Evolutionary conservation across 1,140 invertebrate species (phyloP).

Genomic region (Musca vetustissima): DNA sequence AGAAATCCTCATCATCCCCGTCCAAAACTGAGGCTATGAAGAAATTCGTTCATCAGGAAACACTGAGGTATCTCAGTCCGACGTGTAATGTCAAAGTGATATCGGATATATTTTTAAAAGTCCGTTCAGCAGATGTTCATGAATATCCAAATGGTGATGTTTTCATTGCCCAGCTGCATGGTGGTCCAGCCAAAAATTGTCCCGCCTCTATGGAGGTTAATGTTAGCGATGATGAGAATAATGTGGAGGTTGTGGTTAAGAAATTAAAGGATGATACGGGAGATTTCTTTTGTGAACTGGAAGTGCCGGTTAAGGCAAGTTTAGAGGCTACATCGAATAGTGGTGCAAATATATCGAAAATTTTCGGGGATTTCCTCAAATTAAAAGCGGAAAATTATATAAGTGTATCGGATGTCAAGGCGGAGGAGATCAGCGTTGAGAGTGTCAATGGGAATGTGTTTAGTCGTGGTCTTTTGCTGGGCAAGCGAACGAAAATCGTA

Average conservation of each 20-base stretch:
- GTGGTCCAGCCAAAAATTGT: slow-evolving; percentile 37
- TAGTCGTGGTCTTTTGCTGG: slow-evolving; percentile 42
- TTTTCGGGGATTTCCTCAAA: slow-evolving; percentile 39
- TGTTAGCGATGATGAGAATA: slow-evolving; percentile 36
- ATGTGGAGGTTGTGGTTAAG: slow-evolving; percentile 39
- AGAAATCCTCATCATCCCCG: too few relatives aligned
- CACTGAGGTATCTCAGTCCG: slow-evolving; percentile 46
- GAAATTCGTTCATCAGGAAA: slow-evolving; percentile 41
- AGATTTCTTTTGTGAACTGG: slow-evolving; percentile 38
- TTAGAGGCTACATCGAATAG: slow-evolving; percentile 31
- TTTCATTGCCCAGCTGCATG: slow-evolving; percentile 38
- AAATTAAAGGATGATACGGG: slow-evolving; percentile 28
- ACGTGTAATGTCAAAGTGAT: slow-evolving; percentile 42
- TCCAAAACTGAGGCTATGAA: not conserved
- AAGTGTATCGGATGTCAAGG: slow-evolving; percentile 40
- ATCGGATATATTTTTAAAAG: slow-evolving; percentile 37
- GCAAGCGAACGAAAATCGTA: slow-evolving; percentile 38
- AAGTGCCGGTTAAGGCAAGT: slow-evolving; percentile 41
- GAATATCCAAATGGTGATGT: slow-evolving; percentile 43
- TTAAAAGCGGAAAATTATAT: slow-evolving; percentile 38
- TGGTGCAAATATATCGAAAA: slow-evolving; percentile 35
- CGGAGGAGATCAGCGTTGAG: slow-evolving; percentile 34
- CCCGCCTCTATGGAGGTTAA: slow-evolving; percentile 36
- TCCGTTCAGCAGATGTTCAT: slow-evolving; percentile 42
- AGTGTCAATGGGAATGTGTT: slow-evolving; percentile 42